Evolutionary conservation across 1,140 invertebrate genomes (phyloP).

Genomic region (Euglossa dilemma): DNA sequence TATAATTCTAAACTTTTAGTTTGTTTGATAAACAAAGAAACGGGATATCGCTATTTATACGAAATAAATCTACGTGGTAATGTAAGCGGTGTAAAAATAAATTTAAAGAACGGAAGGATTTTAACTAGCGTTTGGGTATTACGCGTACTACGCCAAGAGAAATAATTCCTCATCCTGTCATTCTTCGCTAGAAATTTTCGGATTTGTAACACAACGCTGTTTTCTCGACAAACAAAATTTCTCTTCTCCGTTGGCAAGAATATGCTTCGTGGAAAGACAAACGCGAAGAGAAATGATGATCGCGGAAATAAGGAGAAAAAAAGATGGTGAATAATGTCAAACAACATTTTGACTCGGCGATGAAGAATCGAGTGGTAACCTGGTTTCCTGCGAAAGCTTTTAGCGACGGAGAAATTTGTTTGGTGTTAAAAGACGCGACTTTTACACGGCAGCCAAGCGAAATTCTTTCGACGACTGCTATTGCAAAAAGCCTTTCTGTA

Average conservation of each 20-base stretch:
- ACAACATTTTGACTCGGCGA: background rate
- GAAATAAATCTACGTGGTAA: too few species aligned
- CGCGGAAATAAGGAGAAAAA: background rate
- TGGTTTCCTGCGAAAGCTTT: constrained; percentile 28
- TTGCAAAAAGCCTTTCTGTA: background rate
- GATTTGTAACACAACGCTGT: background rate
- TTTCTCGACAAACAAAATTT: background rate
- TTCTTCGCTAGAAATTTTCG: background rate
- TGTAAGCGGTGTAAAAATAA: too few species aligned
- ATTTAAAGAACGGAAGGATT: too few species aligned
- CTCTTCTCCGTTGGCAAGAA: background rate
- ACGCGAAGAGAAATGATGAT: background rate
- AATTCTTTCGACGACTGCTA: background rate
- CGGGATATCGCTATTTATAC: too few species aligned
- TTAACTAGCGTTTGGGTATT: too few species aligned
- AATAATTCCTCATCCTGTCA: too few species aligned
- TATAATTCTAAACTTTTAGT: too few species aligned
- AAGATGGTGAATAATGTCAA: background rate
- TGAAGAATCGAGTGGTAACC: constrained; percentile 8
- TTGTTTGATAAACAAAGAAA: too few species aligned
- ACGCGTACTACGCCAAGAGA: too few species aligned
- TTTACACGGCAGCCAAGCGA: background rate
- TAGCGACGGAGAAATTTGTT: constrained; percentile 39
- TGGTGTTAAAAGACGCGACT: background rate
- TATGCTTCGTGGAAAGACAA: background rate